Conservation (phyloP, 1,140 invertebrate genomes). For the Macrosteles quadrilineatus region DNA sequence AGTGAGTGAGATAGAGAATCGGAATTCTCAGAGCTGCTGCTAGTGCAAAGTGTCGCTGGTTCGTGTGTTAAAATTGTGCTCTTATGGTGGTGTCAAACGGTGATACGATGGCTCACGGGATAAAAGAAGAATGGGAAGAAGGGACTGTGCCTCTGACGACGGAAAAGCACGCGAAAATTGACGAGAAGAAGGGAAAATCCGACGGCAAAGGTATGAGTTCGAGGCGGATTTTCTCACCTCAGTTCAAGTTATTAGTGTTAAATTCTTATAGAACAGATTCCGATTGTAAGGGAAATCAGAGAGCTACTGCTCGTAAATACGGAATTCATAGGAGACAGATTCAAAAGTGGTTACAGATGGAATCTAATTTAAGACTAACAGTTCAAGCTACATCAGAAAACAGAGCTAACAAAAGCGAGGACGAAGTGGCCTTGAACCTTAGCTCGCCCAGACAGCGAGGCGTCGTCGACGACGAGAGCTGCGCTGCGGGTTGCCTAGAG, state of each 20-base stretch:
- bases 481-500: slow-evolving; percentile 42
- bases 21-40: slow-evolving; percentile 37
- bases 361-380: slow-evolving; percentile 65
- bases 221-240: slow-evolving; percentile 77
- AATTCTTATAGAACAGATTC: slow-evolving; percentile 80
- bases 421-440: slow-evolving; percentile 55
- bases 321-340: slow-evolving; percentile 83
- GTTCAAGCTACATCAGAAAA: slow-evolving; percentile 35
- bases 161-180: slow-evolving; percentile 50
- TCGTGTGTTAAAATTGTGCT: slow-evolving; percentile 30
- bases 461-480: slow-evolving; percentile 47
- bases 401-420: slow-evolving; percentile 33
- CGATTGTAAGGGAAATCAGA: slow-evolving; percentile 82
- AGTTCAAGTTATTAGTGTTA: slow-evolving; percentile 80
- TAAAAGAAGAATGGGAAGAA: slow-evolving; percentile 56
- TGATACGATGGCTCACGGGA: slow-evolving; percentile 58
- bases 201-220: slow-evolving; percentile 65
- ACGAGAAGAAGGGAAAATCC: slow-evolving; percentile 51
- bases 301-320: slow-evolving; percentile 83
- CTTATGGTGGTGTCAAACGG: slow-evolving; percentile 38
- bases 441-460: slow-evolving; percentile 54
- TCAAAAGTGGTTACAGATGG: slow-evolving; percentile 85
- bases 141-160: slow-evolving; percentile 48
- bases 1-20: slow-evolving; percentile 49
- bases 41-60: slow-evolving; percentile 37